Evolutionary conservation across 2,797 vertebrate species (phyloP).

Genomic region (Semotilus atromaculatus): DNA sequence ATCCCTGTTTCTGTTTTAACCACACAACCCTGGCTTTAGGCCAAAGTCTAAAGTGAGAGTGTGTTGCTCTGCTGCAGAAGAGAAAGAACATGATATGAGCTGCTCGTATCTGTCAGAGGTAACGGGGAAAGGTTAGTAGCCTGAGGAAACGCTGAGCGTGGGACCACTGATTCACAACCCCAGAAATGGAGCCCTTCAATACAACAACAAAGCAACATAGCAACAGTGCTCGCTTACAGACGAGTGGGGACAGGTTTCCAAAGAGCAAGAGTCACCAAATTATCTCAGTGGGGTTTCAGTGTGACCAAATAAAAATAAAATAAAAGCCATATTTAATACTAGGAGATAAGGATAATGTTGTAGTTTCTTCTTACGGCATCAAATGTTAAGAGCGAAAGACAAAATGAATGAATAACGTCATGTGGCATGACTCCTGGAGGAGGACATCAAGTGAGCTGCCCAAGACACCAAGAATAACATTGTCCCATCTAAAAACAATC

Average conservation of each 20-base stretch:
- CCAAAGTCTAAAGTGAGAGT: slow-evolving; percentile 49
- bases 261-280: slow-evolving; percentile 55
- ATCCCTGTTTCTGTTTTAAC: slow-evolving; percentile 19
- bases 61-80: slow-evolving; percentile 52
- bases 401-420: background rate
- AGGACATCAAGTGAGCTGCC: background rate
- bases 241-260: slow-evolving; percentile 61
- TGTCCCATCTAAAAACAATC: background rate
- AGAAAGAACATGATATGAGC: slow-evolving; percentile 56
- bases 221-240: slow-evolving; percentile 69
- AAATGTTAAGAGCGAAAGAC: background rate
- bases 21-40: slow-evolving; percentile 26
- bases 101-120: slow-evolving; percentile 62
- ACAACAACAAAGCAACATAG: slow-evolving; percentile 80
- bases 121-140: slow-evolving; percentile 69
- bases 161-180: slow-evolving; percentile 61
- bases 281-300: slow-evolving; percentile 58
- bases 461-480: background rate
- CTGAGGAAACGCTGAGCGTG: slow-evolving; percentile 49
- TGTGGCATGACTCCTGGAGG: background rate
- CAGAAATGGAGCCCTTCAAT: slow-evolving; percentile 66
- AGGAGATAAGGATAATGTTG: background rate
- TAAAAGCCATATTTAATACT: slow-evolving; percentile 32
- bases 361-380: background rate
- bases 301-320: slow-evolving; percentile 58